Evolutionary conservation across 2,888 invertebrate genomes (phyloP).

Genomic region (Latrodectus elegans): DNA sequence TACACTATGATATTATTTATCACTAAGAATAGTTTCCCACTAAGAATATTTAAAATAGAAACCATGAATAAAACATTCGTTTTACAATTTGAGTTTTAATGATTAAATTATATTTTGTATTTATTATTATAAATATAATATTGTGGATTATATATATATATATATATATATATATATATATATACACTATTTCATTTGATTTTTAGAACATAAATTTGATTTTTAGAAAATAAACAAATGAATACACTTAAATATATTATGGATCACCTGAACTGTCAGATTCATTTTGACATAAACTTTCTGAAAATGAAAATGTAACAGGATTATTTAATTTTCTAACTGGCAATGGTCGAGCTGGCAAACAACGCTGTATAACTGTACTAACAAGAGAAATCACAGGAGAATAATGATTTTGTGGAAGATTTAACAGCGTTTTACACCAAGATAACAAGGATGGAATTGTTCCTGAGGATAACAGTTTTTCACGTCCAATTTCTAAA

Average conservation of each 20-base stretch:
- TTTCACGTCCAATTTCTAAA: conserved; percentile 61
- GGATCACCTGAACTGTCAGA: conserved; percentile 59
- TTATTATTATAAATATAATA: too few species aligned
- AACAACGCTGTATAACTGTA: conserved; percentile 82
- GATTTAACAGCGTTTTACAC: conserved; percentile 47
- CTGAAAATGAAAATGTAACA: conserved; percentile 57
- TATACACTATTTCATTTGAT: neutral
- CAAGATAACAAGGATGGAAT: conserved; percentile 51
- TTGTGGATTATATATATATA: too few species aligned
- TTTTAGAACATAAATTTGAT: neutral
- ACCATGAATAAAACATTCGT: too few species aligned
- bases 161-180: too few species aligned
- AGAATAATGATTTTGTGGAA: conserved; percentile 77
- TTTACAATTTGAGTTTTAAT: too few species aligned
- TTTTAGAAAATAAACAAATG: neutral
- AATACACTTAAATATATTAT: neutral
- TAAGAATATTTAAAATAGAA: too few species aligned
- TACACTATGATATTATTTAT: too few species aligned
- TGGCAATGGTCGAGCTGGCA: conserved; percentile 75
- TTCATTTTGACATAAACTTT: conserved; percentile 46
- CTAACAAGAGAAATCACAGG: conserved; percentile 80
- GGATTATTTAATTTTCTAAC: conserved; percentile 61
- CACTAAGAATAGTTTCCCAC: too few species aligned
- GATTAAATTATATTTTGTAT: too few species aligned
- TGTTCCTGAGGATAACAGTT: conserved; percentile 43